Evolutionary conservation across 2,113 vertebrate genomes (phyloP), one percentile per base, ranked within the genome.

Genomic region (Semicossyphus pulcher): DNA sequence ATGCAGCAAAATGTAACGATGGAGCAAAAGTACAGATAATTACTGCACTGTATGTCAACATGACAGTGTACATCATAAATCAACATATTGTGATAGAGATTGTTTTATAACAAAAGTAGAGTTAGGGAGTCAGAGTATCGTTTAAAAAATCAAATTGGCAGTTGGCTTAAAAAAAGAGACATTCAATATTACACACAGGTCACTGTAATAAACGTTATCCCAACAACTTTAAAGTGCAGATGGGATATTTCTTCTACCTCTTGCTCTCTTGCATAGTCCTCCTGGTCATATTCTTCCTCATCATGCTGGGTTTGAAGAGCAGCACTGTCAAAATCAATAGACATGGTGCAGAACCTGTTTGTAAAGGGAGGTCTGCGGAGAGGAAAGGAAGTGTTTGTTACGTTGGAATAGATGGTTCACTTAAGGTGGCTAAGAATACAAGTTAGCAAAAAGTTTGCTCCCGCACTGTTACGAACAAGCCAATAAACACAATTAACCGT

Each of bases 271-370:
- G 91, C 92, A 47, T 92, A 93, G 77, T 95, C 94, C 59, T 94
- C 93, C n/a, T 91, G 88, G 69, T 95, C 94, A 68, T 92, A 93
- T 21, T 94, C 93, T 5, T 94, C 94, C 21, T 95, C 91, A 10
- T 93, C 92, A 7, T 93, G 92, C 51, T 93, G 94, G 7, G 90
- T 94, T 81, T 93, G 92, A 60, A 95, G 86, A 64, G 93, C 92
- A 76, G 89, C 93, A 11, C 92, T 92, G 70, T 94, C 94, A 66
- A 94, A 95, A 73, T 95, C 94, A 53, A 95, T 93, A 9, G 94
- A 94, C 94, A 95, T 95, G 53, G 31, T 81, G 72, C 34, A n/a
- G 49, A 65, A 18, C 21, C 69, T 69, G 54, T 5, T 23, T 57
- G 47, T 39, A 32, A 1, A 28, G 5, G n/a, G 18, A 59, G 25